Base-by-base conservation (phyloP, 2,888 invertebrate species). In the Melanophora roralis region DNA sequence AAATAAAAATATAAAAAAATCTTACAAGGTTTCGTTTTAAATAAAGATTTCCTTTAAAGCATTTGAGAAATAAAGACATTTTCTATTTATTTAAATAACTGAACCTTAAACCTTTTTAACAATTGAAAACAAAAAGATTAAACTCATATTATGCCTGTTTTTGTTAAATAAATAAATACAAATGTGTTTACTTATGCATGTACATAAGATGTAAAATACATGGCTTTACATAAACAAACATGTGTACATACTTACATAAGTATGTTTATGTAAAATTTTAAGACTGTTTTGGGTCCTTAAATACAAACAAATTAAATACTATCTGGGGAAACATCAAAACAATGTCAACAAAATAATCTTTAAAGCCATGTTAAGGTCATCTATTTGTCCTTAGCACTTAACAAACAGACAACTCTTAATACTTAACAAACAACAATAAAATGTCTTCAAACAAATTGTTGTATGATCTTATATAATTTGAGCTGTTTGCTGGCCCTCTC, bases 311-410 rank as follows among this genome's bases (percentile, higher is more conserved):
- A 47, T 79, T 75, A 79, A 79, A 79, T 67, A 65, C 59, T 75
- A 79, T 74, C 79, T 65, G 65, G 79, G 79, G 74, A 79, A 65
- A 75, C 60, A 79, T 79, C 75, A 71, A 74, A 79, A 71, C 60
- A 79, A 71, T 79, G 79, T 71, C 75, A 78, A 73, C 74, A 69
- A 65, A 59, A 78, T 78, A 78, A 78, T 74, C 78, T 69, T 78
- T 55, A 79, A 69, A 75, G 71, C 74, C 69, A 69, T 47, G 43
- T 74, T 74, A 67, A 60, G 74, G 65, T 75, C 74, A 75, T 60
- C 55, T 62, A 64, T 78, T 79, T 69, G 59, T 59, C 38, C 53
- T 75, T 55, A 65, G 64, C 57, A 55, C 53, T 65, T 79, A 43
- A 68, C 73, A 73, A 78, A 49, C 73, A 62, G 16, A 65, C 67